phyloP scores from a whole-genome alignment of 1,140 invertebrate species.

The Paraescarpia echinospica region DNA sequence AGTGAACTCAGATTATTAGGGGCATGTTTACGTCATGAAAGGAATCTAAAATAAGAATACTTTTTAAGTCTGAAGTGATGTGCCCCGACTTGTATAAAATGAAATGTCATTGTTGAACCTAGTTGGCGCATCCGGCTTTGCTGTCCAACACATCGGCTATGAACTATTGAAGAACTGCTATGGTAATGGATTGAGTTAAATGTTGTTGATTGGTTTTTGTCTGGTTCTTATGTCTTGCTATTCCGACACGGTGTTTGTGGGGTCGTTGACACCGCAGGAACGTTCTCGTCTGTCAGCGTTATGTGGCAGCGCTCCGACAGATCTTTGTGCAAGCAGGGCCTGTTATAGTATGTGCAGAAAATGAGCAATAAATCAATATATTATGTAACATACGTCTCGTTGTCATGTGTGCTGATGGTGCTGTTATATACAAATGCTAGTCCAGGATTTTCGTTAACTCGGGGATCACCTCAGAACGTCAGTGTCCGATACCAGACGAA shows the following conservation, averaged over 20 bases:
- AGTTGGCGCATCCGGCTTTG: not conserved
- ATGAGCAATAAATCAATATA: not conserved
- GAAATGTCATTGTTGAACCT: not conserved
- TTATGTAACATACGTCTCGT: not conserved
- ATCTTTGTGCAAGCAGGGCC: not conserved
- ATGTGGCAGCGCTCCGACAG: not conserved
- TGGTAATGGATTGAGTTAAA: not conserved
- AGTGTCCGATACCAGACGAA: no score
- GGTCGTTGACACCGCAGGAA: not conserved
- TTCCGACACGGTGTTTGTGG: not conserved
- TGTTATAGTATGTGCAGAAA: not conserved
- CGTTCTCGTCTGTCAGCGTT: not conserved
- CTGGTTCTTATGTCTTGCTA: not conserved
- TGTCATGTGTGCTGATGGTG: not conserved
- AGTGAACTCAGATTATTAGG: not conserved
- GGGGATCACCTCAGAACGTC: no score
- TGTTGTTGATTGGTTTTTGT: not conserved
- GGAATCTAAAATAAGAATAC: not conserved
- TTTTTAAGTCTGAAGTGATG: not conserved
- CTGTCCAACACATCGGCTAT: not conserved
- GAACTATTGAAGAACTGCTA: constrained; percentile 5
- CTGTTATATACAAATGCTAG: not conserved
- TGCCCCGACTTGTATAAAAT: not conserved
- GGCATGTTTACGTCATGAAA: not conserved
- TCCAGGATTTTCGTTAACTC: not conserved